These are phyloP conservation scores for Mesaphorura yosii DNA, from an alignment of 1,140 invertebrate species.

Conservation along the genomic window DNA sequence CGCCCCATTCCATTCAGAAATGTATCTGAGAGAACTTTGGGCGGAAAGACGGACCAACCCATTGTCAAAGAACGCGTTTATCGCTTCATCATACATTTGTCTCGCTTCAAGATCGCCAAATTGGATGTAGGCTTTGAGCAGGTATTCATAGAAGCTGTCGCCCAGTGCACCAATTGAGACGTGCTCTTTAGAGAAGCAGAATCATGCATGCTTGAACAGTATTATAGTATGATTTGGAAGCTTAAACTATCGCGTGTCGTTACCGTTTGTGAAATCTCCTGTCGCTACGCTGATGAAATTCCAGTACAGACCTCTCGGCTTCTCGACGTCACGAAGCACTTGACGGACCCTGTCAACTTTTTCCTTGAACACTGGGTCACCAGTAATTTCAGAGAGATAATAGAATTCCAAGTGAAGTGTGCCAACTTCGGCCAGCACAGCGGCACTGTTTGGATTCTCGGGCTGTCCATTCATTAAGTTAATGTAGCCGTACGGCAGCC, in stretches of 20 bases:
- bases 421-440: conserved; percentile 44
- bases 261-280: conserved; percentile 51
- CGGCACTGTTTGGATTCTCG: neutral
- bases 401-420: conserved; percentile 52
- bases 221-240: neutral
- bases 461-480: conserved; percentile 45
- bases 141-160: conserved; percentile 57
- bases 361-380: conserved; percentile 45
- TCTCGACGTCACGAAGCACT: conserved; percentile 41
- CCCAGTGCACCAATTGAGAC: conserved; percentile 52
- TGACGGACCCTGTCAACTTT: conserved; percentile 42
- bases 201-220: too few species aligned
- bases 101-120: conserved; percentile 41
- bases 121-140: conserved; percentile 50
- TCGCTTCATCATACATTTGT: conserved; percentile 48
- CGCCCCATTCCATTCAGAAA: conserved; percentile 17
- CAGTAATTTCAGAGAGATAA: conserved; percentile 48
- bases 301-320: conserved; percentile 49
- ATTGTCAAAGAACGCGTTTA: conserved; percentile 33
- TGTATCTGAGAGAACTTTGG: conserved; percentile 22
- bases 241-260: neutral
- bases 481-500: conserved; percentile 86
- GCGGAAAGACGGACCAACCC: conserved; percentile 15
- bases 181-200: conserved; percentile 40
- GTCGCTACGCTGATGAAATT: conserved; percentile 52